These are phyloP conservation scores for Coregonus ussuriensis DNA, from an alignment of 2,797 vertebrate species.

Conservation along the genomic window DNA sequence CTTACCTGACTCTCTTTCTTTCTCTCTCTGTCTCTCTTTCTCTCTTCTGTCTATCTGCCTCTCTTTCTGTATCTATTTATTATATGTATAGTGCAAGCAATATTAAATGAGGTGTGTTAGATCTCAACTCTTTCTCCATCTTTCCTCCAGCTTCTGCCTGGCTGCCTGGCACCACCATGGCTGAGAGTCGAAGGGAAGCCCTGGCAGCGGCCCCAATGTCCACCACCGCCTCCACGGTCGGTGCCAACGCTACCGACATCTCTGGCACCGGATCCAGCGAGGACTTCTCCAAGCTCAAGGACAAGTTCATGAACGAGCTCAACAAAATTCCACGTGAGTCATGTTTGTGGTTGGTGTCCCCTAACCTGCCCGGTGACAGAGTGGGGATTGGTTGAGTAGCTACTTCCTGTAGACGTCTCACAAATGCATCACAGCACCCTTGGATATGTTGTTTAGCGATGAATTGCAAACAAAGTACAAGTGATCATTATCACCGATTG, in stretches of 20 bases:
- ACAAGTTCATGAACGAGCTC: conserved; percentile 99
- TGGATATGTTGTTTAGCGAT: neutral
- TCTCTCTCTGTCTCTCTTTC: neutral
- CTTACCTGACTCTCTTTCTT: neutral
- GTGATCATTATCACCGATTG: neutral
- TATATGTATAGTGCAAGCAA: neutral
- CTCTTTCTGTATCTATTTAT: neutral
- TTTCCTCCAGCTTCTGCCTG: conserved; percentile 63
- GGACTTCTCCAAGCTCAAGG: conserved; percentile 92
- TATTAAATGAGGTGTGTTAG: neutral
- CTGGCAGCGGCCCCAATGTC: conserved; percentile 85
- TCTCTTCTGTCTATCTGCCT: neutral
- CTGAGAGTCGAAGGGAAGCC: conserved; percentile 89
- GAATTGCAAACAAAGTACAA: neutral
- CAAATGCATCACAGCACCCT: neutral
- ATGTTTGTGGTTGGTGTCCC: neutral
- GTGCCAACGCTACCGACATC: conserved; percentile 85
- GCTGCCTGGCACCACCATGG: conserved; percentile 78
- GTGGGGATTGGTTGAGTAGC: neutral
- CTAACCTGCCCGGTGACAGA: neutral
- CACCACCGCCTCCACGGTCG: conserved; percentile 73
- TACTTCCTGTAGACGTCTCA: neutral
- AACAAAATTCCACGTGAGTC: conserved; percentile 97
- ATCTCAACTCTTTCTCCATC: neutral
- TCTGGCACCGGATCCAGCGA: conserved; percentile 78